These are phyloP conservation scores for Ophion ellenae DNA, from an alignment of 2,888 invertebrate genomes.

Conservation along the genomic window DNA sequence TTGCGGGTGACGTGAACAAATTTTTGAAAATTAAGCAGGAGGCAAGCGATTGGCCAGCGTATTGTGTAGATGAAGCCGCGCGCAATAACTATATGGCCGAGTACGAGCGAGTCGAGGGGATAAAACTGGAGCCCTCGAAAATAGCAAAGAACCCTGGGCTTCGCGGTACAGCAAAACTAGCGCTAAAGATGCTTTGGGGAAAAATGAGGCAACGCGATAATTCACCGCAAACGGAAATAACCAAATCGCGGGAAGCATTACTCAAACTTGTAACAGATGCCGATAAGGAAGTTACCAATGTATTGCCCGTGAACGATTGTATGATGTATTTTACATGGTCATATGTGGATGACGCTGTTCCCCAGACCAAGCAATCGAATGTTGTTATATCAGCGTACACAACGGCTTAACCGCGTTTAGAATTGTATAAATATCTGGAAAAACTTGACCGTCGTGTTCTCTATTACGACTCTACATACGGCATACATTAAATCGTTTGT, in stretches of 20 bases:
- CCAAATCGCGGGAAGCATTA: constrained; percentile 48
- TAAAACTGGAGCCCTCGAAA: too few relatives aligned
- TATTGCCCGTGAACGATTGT: constrained; percentile 66
- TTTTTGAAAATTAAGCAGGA: too few relatives aligned
- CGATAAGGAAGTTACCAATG: too few relatives aligned
- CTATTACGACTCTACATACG: constrained; percentile 80
- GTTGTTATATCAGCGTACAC: constrained; percentile 79
- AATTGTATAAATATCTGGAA: constrained; percentile 77
- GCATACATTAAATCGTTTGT: constrained; percentile 76
- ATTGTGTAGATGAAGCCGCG: too few relatives aligned
- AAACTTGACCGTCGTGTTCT: too few relatives aligned
- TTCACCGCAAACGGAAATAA: constrained; percentile 61
- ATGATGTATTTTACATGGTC: constrained; percentile 65
- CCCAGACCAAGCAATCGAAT: constrained; percentile 63
- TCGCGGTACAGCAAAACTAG: neutral
- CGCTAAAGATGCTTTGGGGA: neutral
- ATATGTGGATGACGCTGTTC: neutral
- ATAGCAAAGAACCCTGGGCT: too few relatives aligned
- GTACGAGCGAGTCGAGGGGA: too few relatives aligned
- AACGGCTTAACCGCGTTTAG: constrained; percentile 76
- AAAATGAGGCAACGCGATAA: constrained; percentile 41
- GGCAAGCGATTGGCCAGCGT: too few relatives aligned
- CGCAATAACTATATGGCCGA: too few relatives aligned
- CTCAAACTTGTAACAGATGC: too few relatives aligned
- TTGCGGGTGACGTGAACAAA: too few relatives aligned